Percentiles rank a stretch among this genome's conserved stretches.
These are phyloP conservation scores for Aphaenogaster rudis DNA, from an alignment of 1,140 invertebrate species.

Conservation along the genomic window DNA sequence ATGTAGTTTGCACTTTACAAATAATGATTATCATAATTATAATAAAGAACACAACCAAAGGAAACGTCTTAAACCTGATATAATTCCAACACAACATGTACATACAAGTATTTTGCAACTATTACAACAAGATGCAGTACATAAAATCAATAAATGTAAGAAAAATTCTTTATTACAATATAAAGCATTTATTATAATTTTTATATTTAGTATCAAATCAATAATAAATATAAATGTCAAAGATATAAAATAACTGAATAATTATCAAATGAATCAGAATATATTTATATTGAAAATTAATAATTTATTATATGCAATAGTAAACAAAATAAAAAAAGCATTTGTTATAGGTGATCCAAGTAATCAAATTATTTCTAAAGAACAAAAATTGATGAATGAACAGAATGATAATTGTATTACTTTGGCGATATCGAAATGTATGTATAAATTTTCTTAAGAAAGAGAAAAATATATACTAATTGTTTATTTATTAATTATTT, in stretches of 20 bases:
- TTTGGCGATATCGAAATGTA: background rate
- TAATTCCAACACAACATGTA: conserved; percentile 8
- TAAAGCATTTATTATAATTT: no score
- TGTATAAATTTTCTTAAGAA: background rate
- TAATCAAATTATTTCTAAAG: no score
- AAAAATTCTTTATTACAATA: no score
- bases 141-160: background rate
- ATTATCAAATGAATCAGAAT: no score
- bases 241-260: no score
- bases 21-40: background rate
- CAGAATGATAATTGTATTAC: no score
- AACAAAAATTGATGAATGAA: no score
- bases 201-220: background rate
- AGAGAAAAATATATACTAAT: background rate
- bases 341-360: no score
- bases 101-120: background rate
- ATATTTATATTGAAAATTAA: no score
- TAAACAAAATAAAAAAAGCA: background rate
- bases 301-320: background rate
- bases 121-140: background rate
- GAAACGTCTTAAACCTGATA: background rate
- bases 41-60: background rate
- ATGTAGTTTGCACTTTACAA: conserved; percentile 2
- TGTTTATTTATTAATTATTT: background rate
- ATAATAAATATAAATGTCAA: no score